Conservation (phyloP, 2,888 invertebrate genomes). For the Aricia artaxerxes region DNA sequence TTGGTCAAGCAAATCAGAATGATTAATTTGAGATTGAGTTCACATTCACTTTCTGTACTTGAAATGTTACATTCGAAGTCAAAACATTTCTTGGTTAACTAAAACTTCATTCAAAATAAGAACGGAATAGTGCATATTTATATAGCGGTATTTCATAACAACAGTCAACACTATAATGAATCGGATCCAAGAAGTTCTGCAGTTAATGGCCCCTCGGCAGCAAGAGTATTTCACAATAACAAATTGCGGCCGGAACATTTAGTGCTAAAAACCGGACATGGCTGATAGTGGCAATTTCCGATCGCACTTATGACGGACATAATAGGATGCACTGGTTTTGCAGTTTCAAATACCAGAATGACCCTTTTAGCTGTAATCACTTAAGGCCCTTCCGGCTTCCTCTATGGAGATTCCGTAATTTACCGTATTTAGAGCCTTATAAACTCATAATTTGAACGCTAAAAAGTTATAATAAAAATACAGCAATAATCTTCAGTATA, state of each 20-base stretch:
- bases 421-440: too few species aligned
- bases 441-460: too few species aligned
- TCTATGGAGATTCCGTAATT: too few species aligned
- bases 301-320: conserved; percentile 62
- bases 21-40: too few species aligned
- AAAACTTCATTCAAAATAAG: background rate
- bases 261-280: conserved; percentile 76
- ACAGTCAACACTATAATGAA: conserved; percentile 26
- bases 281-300: conserved; percentile 75
- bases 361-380: conserved; percentile 47
- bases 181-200: conserved; percentile 19
- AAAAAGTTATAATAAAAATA: too few species aligned
- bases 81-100: background rate
- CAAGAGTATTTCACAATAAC: conserved; percentile 52
- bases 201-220: conserved; percentile 32
- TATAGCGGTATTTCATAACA: background rate
- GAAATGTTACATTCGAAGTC: background rate
- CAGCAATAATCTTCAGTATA: too few species aligned
- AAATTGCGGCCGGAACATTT: conserved; percentile 79
- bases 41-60: too few species aligned
- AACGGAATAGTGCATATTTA: background rate
- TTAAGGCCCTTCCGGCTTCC: background rate
- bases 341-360: conserved; percentile 49
- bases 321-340: conserved; percentile 59
- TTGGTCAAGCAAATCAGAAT: too few species aligned